phyloP scores from a whole-genome alignment of 2,113 vertebrate genomes.

The Equus quagga region DNA sequence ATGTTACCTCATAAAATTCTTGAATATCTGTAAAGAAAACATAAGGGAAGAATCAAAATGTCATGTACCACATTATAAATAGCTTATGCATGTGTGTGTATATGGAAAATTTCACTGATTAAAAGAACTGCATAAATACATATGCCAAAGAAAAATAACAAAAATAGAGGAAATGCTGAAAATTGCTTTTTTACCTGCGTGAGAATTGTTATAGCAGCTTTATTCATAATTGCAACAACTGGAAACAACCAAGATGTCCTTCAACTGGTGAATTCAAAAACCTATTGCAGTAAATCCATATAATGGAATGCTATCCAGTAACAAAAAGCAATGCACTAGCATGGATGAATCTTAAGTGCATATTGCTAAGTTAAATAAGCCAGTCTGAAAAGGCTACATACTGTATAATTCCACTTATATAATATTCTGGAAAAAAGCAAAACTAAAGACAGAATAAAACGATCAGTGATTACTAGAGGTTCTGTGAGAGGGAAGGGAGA shows the following conservation, averaged over 20 bases:
- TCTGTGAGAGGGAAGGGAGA: neutral
- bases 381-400: neutral
- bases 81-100: neutral
- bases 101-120: neutral
- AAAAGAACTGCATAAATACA: constrained; percentile 37
- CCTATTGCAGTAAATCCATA: neutral
- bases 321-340: constrained; percentile 9
- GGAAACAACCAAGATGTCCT: neutral
- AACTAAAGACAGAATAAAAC: neutral
- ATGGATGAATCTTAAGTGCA: neutral
- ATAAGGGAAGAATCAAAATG: constrained; percentile 39
- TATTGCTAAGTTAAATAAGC: neutral
- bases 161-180: constrained; percentile 13
- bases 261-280: neutral
- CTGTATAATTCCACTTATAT: neutral
- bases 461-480: neutral
- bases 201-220: neutral
- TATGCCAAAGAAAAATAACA: constrained; percentile 22
- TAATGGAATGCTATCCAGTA: neutral
- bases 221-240: neutral
- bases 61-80: constrained; percentile 23
- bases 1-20: constrained; percentile 97
- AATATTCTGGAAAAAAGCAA: neutral
- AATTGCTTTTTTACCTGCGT: neutral
- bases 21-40: constrained; percentile 93